A percentile compares a stretch with the other conserved stretches of the same genome.
These are phyloP conservation scores for Synergus laeviventris DNA, from an alignment of 2,888 invertebrate genomes.

Conservation along the genomic window DNA sequence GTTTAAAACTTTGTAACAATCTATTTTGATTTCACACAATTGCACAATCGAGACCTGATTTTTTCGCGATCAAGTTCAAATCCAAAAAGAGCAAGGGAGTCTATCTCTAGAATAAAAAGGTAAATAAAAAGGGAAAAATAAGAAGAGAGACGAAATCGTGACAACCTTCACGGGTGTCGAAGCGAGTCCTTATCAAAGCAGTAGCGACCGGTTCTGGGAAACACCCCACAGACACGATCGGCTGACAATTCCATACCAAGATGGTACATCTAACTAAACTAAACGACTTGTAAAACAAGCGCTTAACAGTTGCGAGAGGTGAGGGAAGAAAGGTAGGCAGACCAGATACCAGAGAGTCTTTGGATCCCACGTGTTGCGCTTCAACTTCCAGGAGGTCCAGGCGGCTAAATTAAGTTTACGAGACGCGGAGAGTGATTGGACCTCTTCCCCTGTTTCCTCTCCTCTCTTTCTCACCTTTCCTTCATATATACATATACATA, in stretches of 20 bases:
- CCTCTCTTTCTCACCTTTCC: constrained; percentile 51
- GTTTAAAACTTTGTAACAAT: neutral
- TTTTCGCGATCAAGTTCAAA: no score
- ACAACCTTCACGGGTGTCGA: constrained; percentile 43
- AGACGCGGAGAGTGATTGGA: constrained; percentile 61
- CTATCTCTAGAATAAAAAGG: neutral
- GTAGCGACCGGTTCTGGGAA: constrained; percentile 67
- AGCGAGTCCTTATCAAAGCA: constrained; percentile 58
- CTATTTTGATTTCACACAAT: neutral
- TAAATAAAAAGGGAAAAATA: neutral
- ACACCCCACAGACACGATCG: constrained; percentile 65
- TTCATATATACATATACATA: constrained; percentile 43
- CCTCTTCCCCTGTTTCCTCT: constrained; percentile 42
- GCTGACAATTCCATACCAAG: constrained; percentile 62
- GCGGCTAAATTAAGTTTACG: constrained; percentile 73
- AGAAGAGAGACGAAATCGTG: neutral
- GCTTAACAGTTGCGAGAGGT: constrained; percentile 71
- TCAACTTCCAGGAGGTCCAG: constrained; percentile 67
- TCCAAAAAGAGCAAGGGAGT: neutral
- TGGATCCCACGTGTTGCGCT: constrained; percentile 44
- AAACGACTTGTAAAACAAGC: constrained; percentile 76
- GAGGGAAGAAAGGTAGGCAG: constrained; percentile 35
- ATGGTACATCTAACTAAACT: constrained; percentile 61
- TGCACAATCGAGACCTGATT: neutral
- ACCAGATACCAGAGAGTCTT: constrained; percentile 14